Evolutionary conservation across 2,888 invertebrate genomes (phyloP), one percentile per base, ranked within the genome.

Genomic region (Rotaria macrura): DNA sequence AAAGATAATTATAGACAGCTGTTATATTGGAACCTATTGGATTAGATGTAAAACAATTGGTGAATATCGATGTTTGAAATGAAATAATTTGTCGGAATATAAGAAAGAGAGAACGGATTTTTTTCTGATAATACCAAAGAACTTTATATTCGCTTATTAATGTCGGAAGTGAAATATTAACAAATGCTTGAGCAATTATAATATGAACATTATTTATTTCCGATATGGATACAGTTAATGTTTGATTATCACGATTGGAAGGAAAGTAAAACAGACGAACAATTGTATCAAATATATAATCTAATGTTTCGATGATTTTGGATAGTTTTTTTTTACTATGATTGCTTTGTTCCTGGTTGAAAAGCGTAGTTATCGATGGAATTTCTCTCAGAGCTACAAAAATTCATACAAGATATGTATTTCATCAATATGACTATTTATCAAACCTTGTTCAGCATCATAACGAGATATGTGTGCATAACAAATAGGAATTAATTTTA

Each of bases 61-160:
- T 65, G 43, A n/a, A 79, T 43, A 12, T n/a, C 4, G 79, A 20
- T 79, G 79, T 40, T 38, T 43, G 25, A 14, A 38, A 43, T 12
- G 25, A 14, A n/a, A 79, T 25, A 25, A 43, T 79, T 43, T 79
- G 40, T 23, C 43, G 43, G 17, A 79, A n/a, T 1, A 79, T 43
- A 20, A 43, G 20, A n/a, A 43, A 25, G 0, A 79, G n/a, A 25
- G 79, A 40, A n/a, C 79, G 79, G n/a, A 79, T 25, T 43, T 14
- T 79, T 43, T n/a, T 79, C 20, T 79, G 40, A 79, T 79, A 79
- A 79, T 43, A 43, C 79, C 79, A 79, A n/a, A 79, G n/a, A n/a
- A 43, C 14, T 65, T 65, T 65, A 34, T 65, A 29, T 4, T 34
- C 65, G 38, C 34, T 34, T 65, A 34, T 65, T 65, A 65, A 65